phyloP scores from a whole-genome alignment of 2,888 invertebrate genomes.

The Eristalinus aeneus region DNA sequence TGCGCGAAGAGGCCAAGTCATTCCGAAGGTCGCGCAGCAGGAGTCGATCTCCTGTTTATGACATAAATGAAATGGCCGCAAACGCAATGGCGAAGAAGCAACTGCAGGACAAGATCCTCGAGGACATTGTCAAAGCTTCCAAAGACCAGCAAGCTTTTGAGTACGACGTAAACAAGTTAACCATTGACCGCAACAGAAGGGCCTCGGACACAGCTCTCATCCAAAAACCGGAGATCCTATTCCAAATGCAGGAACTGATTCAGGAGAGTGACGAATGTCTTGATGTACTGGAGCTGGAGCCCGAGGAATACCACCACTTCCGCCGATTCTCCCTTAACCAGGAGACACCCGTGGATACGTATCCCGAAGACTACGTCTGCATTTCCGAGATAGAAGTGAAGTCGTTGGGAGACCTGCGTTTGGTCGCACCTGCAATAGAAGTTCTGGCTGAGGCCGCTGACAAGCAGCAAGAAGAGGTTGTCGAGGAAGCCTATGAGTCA shows the following conservation, averaged over 20 bases:
- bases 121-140: conserved; percentile 75
- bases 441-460: background rate
- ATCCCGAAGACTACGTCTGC: conserved; percentile 77
- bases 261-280: conserved; percentile 62
- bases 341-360: conserved; percentile 77
- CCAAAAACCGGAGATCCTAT: conserved; percentile 73
- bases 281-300: conserved; percentile 74
- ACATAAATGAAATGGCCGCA: conserved; percentile 73
- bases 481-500: conserved; percentile 72
- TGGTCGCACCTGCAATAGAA: conserved; percentile 24
- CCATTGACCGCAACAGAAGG: conserved; percentile 77
- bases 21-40: conserved; percentile 78
- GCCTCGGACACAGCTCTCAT: conserved; percentile 78
- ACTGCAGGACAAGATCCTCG: conserved; percentile 75
- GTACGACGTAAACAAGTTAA: conserved; percentile 74
- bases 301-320: conserved; percentile 80
- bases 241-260: conserved; percentile 72
- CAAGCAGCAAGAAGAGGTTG: conserved; percentile 1
- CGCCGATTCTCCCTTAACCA: conserved; percentile 78
- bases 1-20: conserved; percentile 76
- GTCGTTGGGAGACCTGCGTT: conserved; percentile 75
- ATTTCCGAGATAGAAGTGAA: conserved; percentile 77
- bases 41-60: conserved; percentile 76
- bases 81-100: conserved; percentile 73
- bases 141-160: conserved; percentile 77